Evolutionary conservation across 2,113 vertebrate genomes (phyloP).

Genomic region (Chamaea fasciata): DNA sequence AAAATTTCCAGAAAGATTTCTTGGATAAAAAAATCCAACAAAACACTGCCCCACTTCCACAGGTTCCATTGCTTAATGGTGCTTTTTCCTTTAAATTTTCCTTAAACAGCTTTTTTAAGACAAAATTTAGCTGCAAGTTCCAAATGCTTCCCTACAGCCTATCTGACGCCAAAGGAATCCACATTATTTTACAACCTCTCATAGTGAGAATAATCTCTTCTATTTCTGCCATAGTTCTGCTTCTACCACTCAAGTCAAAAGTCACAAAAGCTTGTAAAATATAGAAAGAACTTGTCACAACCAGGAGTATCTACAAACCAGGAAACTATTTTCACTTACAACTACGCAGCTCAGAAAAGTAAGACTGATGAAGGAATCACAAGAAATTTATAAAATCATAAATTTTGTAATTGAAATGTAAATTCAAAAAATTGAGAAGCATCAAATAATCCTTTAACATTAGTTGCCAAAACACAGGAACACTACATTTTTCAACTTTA

Average conservation of each 20-base stretch:
- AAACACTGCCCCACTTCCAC: not conserved
- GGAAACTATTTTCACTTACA: not conserved
- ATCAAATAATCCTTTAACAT: not conserved
- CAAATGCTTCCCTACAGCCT: not conserved
- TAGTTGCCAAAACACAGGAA: constrained; percentile 9
- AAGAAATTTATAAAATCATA: not conserved
- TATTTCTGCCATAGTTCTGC: not conserved
- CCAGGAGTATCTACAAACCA: not conserved
- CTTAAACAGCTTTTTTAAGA: not conserved
- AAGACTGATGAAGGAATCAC: not conserved
- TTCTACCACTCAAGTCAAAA: not conserved
- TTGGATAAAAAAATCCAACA: not conserved
- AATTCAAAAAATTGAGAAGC: not conserved
- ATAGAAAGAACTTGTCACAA: not conserved
- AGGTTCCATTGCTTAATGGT: not conserved
- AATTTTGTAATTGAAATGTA: not conserved
- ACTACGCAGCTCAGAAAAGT: not conserved
- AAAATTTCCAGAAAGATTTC: not conserved
- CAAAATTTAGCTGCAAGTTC: not conserved
- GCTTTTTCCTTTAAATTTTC: not conserved
- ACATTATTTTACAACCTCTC: not conserved
- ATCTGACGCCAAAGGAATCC: not conserved
- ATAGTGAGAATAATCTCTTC: not conserved
- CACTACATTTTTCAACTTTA: not conserved
- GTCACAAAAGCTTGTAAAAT: not conserved